Conservation (phyloP, 2,888 invertebrate species). For the Tipula confusa region DNA sequence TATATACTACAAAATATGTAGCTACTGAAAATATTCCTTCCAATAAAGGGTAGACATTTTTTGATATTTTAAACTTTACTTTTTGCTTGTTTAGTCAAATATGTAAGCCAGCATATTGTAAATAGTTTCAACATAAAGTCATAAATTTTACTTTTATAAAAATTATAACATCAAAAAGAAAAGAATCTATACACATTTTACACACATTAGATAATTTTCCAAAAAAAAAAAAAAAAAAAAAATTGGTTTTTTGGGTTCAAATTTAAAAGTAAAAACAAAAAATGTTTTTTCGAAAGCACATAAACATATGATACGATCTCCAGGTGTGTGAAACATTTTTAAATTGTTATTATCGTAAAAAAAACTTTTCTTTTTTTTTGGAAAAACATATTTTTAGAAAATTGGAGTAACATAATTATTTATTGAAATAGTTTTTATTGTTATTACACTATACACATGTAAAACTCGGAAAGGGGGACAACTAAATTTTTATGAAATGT, state of each 20-base stretch:
- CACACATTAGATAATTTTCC: neutral
- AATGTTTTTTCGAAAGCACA: neutral
- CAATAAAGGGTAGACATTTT: neutral
- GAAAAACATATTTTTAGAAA: neutral
- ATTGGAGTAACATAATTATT: neutral
- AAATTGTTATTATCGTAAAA: neutral
- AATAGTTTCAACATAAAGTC: neutral
- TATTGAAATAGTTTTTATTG: neutral
- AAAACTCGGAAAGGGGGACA: too few relatives aligned
- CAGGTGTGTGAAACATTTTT: slow-evolving; percentile 1
- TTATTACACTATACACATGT: neutral
- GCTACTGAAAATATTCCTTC: neutral
- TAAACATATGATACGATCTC: neutral
- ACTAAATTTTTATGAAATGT: neutral
- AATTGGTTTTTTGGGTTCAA: neutral
- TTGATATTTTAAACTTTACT: neutral
- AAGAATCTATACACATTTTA: neutral
- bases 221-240: neutral
- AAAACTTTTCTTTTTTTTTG: neutral
- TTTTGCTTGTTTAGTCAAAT: neutral
- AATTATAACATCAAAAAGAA: neutral
- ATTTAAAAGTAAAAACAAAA: neutral
- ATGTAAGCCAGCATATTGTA: too few relatives aligned
- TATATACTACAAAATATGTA: neutral
- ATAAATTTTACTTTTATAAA: neutral